Evolutionary conservation across 2,888 invertebrate genomes (phyloP), one percentile per base, ranked within the genome.

Genomic region (Eurytoma adleriae): DNA sequence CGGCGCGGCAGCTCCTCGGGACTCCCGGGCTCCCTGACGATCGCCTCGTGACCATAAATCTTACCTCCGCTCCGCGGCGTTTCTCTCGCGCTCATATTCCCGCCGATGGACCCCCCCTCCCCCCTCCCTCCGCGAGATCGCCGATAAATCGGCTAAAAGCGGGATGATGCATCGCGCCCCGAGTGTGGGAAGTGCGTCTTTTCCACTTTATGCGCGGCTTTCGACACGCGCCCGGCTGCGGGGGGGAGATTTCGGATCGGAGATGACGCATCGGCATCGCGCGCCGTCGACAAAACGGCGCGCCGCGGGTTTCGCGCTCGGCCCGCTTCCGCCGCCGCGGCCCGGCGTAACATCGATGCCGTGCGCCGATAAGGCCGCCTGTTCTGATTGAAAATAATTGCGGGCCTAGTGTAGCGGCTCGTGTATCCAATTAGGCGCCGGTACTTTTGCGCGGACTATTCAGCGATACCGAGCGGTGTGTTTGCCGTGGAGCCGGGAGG

Each of bases 21-120:
- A 24, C 59, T 59, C 59, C 24, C 59, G 14, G 24, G 61, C 68
- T 68, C 68, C 69, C 71, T 78, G 75, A 78, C 70, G 68, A 70
- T 77, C 80, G 68, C 67, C 71, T 80, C 80, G 80, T 76, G 80
- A 76, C 80, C 72, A 80, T 80, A 80, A 80, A 80, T 80, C 80
- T 77, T 52, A 69, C 69, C 67, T 20, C 57, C 40, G 52, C 62
- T 14, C 73, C n/a, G 12, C 18, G n/a, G 7, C 20, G 50, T 27
- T 48, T 57, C 71, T 18, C 64, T 77, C 50, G 48, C 50, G 59
- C n/a, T 56, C 16, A 14, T 27, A 18, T 14, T 14, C 48, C 52
- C 67, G 27, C 30, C 27, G 40, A 13, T 54, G 20, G 56, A 18
- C 59, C 27, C 30, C 40, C 24, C 18, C 14, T 27, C 59, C 24